Percentiles rank a stretch among this genome's conserved stretches.
phyloP scores from a whole-genome alignment of 2,113 vertebrate species.

The Phalacrocorax brasilianus region DNA sequence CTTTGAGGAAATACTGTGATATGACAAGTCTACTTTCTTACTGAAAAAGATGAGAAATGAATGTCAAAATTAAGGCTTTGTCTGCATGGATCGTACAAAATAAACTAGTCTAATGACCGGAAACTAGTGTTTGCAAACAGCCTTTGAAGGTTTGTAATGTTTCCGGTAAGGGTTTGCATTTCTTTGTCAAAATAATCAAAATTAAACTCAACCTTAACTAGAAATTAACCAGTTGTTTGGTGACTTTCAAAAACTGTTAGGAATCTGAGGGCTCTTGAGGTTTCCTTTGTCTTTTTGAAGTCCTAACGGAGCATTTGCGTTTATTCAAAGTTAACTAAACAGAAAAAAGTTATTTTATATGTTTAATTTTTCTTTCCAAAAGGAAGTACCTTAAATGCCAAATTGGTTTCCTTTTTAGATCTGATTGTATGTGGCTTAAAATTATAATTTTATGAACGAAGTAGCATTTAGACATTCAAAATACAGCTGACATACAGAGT shows the following conservation, averaged over 20 bases:
- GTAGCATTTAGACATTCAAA: constrained; percentile 24
- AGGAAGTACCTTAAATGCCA: constrained; percentile 11
- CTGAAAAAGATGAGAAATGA: background rate
- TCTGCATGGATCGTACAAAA: constrained; percentile 43
- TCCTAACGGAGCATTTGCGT: background rate
- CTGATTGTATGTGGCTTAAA: constrained; percentile 42
- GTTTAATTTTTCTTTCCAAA: background rate
- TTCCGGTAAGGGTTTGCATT: constrained; percentile 34
- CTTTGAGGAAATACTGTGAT: constrained; percentile 58
- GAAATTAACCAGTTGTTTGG: background rate
- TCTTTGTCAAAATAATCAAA: constrained; percentile 3
- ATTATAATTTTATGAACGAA: background rate
- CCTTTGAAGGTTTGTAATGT: constrained; percentile 10
- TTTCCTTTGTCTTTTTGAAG: background rate
- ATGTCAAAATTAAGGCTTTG: constrained; percentile 47
- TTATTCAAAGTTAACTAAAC: background rate
- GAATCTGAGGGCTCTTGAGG: background rate
- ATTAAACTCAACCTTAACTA: background rate
- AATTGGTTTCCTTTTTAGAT: constrained; percentile 42
- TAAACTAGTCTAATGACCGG: constrained; percentile 24
- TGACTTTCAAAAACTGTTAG: background rate
- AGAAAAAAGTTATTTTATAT: background rate
- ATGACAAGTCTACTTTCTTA: constrained; percentile 11
- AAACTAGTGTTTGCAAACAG: constrained; percentile 42
- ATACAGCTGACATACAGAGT: background rate